These are phyloP conservation scores for Onthophagus taurus DNA, from an alignment of 1,140 invertebrate species.

Conservation along the genomic window DNA sequence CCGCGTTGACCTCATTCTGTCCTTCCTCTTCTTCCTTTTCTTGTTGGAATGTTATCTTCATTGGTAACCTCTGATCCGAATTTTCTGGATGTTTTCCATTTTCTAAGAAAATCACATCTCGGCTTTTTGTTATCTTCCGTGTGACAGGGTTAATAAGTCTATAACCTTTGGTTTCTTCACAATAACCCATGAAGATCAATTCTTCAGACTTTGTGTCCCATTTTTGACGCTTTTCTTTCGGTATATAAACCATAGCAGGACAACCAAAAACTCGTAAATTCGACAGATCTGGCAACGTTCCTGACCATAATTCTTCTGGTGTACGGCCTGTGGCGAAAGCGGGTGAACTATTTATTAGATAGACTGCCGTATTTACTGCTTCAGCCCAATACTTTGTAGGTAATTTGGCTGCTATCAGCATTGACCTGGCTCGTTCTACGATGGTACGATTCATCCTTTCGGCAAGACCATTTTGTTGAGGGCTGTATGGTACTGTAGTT, in stretches of 20 bases:
- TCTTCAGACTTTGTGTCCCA: constrained; percentile 29
- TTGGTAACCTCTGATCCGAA: neutral
- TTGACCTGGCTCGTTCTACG: constrained; percentile 10
- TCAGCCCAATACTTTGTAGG: constrained; percentile 25
- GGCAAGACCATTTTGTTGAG: constrained; percentile 16
- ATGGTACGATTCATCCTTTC: constrained; percentile 13
- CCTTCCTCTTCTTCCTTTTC: neutral
- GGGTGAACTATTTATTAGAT: constrained; percentile 29
- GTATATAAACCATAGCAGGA: constrained; percentile 19
- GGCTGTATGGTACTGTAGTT: constrained; percentile 16
- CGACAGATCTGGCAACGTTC: constrained; percentile 19
- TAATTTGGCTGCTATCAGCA: constrained; percentile 1
- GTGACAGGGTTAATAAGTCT: constrained; percentile 14
- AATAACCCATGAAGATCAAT: constrained; percentile 29
- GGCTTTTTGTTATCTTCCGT: constrained; percentile 1
- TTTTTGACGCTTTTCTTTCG: constrained; percentile 29
- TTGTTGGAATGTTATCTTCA: neutral
- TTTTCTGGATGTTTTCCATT: neutral
- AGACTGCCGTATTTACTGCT: constrained; percentile 28
- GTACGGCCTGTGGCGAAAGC: constrained; percentile 11
- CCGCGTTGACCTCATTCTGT: neutral
- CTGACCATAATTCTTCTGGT: constrained; percentile 23
- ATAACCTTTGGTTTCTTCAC: constrained; percentile 27
- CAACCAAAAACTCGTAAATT: constrained; percentile 28
- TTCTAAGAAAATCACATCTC: constrained; percentile 15